A percentile compares a stretch with the other conserved stretches of the same genome.
Conservation (phyloP, 1,140 invertebrate genomes). For the Pseudachorutes palmiensis region DNA sequence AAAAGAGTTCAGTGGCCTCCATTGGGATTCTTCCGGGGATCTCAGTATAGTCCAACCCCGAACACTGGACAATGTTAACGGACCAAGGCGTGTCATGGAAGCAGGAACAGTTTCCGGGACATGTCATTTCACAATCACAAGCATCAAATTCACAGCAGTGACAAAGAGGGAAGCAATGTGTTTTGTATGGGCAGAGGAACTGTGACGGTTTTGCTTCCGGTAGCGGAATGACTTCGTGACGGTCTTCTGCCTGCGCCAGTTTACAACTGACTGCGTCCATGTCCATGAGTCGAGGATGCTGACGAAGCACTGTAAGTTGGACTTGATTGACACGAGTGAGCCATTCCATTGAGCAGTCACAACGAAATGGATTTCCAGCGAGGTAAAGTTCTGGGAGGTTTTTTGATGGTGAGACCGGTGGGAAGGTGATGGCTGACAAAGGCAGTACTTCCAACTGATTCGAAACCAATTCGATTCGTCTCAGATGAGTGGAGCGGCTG, state of each 20-base stretch:
- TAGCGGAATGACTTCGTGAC: constrained; percentile 44
- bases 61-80: constrained; percentile 85
- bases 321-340: constrained; percentile 66
- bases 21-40: constrained; percentile 80
- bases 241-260: constrained; percentile 62
- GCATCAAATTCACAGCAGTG: constrained; percentile 91
- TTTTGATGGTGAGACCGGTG: constrained; percentile 60
- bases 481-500: constrained; percentile 80
- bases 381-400: constrained; percentile 84
- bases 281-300: constrained; percentile 73
- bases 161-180: constrained; percentile 85
- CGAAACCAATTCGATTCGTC: constrained; percentile 71
- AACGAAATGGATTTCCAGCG: constrained; percentile 79
- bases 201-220: constrained; percentile 62
- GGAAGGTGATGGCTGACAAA: constrained; percentile 72
- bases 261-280: constrained; percentile 75
- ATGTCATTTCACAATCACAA: constrained; percentile 92
- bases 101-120: constrained; percentile 77
- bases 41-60: constrained; percentile 58
- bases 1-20: constrained; percentile 86
- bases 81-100: constrained; percentile 88
- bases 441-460: constrained; percentile 77
- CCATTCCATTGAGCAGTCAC: constrained; percentile 78
- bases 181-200: constrained; percentile 59
- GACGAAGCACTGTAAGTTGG: constrained; percentile 49